A percentile compares a stretch with the other conserved stretches of the same genome.
Evolutionary conservation across 2,113 vertebrate species (phyloP).

Genomic region (Chiloscyllium plagiosum): DNA sequence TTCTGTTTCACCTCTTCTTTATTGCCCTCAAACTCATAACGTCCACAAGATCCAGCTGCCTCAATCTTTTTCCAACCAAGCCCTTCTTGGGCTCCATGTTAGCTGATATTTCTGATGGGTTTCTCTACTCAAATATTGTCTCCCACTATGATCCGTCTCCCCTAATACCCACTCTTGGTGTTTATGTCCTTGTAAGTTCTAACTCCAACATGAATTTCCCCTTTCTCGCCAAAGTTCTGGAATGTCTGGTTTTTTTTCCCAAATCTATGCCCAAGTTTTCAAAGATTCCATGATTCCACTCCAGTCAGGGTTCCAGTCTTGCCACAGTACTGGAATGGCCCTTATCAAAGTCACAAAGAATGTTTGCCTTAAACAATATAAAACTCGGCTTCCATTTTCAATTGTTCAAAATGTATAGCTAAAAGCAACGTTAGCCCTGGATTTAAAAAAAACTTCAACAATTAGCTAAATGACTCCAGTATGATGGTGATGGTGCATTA

Average conservation of each 20-base stretch:
- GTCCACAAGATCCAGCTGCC: not conserved
- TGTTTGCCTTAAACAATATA: not conserved
- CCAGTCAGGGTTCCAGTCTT: not conserved
- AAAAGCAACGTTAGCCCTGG: not conserved
- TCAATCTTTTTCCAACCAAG: not conserved
- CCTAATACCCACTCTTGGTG: not conserved
- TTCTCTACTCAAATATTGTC: not conserved
- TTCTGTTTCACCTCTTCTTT: not conserved
- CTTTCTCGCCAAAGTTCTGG: not conserved
- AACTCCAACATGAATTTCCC: not conserved
- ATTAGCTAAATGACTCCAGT: not conserved
- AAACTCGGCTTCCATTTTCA: not conserved
- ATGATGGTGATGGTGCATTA: not conserved
- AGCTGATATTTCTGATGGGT: not conserved
- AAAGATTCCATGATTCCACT: not conserved
- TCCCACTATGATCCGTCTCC: not conserved
- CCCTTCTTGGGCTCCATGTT: not conserved
- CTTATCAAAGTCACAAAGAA: not conserved
- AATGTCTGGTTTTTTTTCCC: not conserved
- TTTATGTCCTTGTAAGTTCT: not conserved
- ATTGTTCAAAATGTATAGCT: not conserved
- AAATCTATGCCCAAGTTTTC: not conserved
- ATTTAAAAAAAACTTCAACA: not conserved
- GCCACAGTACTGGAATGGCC: not conserved
- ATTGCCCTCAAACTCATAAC: not conserved